phyloP scores from a whole-genome alignment of 2,888 invertebrate genomes.

The Camptogramma bilineatum region DNA sequence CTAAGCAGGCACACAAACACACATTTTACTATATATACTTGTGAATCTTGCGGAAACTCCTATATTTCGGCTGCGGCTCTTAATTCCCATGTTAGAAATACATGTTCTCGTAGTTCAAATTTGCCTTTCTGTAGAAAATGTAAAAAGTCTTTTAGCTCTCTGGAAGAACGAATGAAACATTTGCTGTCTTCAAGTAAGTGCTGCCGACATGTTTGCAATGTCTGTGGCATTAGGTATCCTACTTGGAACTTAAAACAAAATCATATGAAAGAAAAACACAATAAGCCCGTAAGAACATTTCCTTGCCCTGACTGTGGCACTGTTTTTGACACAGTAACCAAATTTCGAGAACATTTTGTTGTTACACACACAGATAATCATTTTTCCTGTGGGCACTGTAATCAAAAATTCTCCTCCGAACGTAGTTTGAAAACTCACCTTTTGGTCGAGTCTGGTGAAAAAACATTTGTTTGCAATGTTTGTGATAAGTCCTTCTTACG shows the following conservation, averaged over 20 bases:
- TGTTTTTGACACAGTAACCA: constrained; percentile 47
- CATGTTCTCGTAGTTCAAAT: constrained; percentile 47
- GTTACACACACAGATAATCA: constrained; percentile 53
- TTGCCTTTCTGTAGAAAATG: constrained; percentile 53
- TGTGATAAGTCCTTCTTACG: constrained; percentile 59
- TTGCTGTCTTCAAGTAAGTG: constrained; percentile 49
- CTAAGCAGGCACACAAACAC: constrained; percentile 59
- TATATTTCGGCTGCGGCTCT: constrained; percentile 52
- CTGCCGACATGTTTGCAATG: constrained; percentile 53
- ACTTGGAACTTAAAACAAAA: constrained; percentile 51
- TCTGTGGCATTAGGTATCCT: constrained; percentile 55
- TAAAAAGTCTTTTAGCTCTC: constrained; percentile 50
- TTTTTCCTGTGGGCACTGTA: constrained; percentile 56
- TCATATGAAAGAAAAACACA: constrained; percentile 53
- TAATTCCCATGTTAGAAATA: constrained; percentile 49
- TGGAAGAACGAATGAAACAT: constrained; percentile 53
- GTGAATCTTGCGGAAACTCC: constrained; percentile 60
- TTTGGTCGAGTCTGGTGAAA: constrained; percentile 54
- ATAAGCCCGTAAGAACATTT: constrained; percentile 44
- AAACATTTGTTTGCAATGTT: constrained; percentile 51
- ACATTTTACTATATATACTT: constrained; percentile 58
- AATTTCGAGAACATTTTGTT: constrained; percentile 53
- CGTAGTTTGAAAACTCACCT: constrained; percentile 48
- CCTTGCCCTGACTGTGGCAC: constrained; percentile 56
- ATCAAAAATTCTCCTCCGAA: constrained; percentile 56